These are phyloP conservation scores for Poecilia picta DNA, from an alignment of 2,797 vertebrate species.

Conservation along the genomic window DNA sequence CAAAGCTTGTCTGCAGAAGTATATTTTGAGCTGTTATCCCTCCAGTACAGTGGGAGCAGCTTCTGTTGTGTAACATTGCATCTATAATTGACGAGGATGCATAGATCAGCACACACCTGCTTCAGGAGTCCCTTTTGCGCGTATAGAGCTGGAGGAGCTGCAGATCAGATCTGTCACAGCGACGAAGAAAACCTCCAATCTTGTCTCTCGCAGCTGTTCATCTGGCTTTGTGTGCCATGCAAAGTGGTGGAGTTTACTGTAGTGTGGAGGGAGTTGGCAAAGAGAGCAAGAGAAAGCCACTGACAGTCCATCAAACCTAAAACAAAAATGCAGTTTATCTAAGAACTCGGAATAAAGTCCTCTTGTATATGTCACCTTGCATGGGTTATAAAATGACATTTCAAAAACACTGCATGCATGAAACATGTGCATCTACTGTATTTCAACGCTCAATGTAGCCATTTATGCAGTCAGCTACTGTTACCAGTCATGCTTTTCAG, in stretches of 20 bases:
- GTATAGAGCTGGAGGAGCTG: conserved; percentile 41
- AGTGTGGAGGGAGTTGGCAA: neutral
- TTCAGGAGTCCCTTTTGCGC: conserved; percentile 32
- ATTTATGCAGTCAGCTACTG: conserved; percentile 1
- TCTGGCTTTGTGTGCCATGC: conserved; percentile 17
- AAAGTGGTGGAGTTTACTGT: conserved; percentile 22
- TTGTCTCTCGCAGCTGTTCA: conserved; percentile 17
- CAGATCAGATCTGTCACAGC: conserved; percentile 31
- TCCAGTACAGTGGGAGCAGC: conserved; percentile 36
- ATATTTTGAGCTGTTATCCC: conserved; percentile 32
- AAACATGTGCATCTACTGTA: neutral
- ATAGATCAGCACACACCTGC: conserved; percentile 68
- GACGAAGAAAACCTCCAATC: conserved; percentile 32
- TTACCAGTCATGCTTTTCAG: conserved; percentile 15
- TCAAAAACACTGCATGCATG: conserved; percentile 6
- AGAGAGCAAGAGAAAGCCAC: conserved; percentile 8
- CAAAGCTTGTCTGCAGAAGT: conserved; percentile 18
- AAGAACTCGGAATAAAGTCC: neutral
- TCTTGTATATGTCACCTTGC: neutral
- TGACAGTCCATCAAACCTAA: neutral
- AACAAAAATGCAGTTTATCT: neutral
- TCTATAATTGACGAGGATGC: conserved; percentile 69
- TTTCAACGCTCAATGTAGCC: conserved; percentile 12
- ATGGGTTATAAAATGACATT: conserved; percentile 2
- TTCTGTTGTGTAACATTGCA: conserved; percentile 61